A percentile compares a stretch with the other conserved stretches of the same genome.
Conservation (phyloP, 2,888 invertebrate species). For the Synanthedon myopaeformis region DNA sequence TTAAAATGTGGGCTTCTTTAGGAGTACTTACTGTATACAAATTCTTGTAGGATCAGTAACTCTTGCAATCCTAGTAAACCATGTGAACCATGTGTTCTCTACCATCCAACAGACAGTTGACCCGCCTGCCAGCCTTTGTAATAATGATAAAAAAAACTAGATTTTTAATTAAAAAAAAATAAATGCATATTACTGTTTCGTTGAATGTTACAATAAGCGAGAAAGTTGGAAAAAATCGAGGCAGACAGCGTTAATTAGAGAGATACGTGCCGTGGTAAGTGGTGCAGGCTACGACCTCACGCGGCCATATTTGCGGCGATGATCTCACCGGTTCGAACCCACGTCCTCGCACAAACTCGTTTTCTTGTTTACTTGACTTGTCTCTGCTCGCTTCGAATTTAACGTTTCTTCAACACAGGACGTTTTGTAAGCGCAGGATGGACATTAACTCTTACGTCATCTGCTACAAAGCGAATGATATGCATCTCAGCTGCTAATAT, state of each 20-base stretch:
- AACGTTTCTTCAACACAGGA: conserved; percentile 45
- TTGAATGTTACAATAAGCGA: background rate
- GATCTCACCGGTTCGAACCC: conserved; percentile 59
- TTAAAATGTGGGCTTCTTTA: no score
- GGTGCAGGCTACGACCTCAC: conserved; percentile 61
- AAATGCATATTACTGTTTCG: no score
- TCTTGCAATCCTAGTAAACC: no score
- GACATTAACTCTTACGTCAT: conserved; percentile 38
- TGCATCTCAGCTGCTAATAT: no score
- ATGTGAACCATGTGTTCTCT: no score
- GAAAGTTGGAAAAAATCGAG: conserved; percentile 4
- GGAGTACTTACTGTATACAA: no score
- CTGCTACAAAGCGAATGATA: no score
- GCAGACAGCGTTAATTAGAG: conserved; percentile 44
- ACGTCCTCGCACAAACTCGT: conserved; percentile 65
- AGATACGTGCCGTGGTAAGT: conserved; percentile 51
- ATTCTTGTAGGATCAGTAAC: no score
- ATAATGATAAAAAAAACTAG: no score
- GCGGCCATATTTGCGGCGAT: conserved; percentile 48
- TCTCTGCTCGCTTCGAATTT: conserved; percentile 40
- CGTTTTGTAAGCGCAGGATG: conserved; percentile 30
- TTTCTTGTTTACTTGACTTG: conserved; percentile 65
- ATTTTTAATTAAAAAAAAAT: no score
- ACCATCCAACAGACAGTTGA: no score
- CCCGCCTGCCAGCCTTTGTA: no score